Evolutionary conservation across 2,113 vertebrate species (phyloP).

Genomic region (Eulemur rufifrons): DNA sequence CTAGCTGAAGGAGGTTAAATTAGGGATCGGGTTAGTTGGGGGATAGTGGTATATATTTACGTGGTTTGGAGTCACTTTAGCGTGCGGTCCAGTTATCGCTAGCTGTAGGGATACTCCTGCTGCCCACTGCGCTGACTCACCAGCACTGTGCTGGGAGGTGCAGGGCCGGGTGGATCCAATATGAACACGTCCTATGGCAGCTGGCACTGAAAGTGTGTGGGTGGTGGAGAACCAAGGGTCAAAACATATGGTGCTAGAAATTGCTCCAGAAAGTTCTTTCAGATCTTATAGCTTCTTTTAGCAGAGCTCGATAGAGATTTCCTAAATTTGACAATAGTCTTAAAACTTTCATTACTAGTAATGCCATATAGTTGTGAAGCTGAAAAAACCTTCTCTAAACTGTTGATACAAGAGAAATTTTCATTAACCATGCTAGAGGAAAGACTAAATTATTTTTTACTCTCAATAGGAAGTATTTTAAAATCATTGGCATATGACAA

Average conservation of each 20-base stretch:
- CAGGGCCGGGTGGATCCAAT: not conserved
- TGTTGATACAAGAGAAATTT: not conserved
- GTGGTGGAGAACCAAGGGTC: not conserved
- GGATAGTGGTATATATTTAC: not conserved
- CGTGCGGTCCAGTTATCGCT: not conserved
- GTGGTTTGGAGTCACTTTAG: not conserved
- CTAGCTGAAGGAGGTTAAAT: not conserved
- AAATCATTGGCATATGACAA: not conserved
- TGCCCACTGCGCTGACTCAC: not conserved
- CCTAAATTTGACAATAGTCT: not conserved
- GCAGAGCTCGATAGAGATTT: not conserved
- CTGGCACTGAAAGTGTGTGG: not conserved
- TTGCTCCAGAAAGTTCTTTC: not conserved
- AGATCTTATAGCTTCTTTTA: not conserved
- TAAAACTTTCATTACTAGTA: not conserved
- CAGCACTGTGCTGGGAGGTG: not conserved
- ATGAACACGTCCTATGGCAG: fast-evolving
- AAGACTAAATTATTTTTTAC: not conserved
- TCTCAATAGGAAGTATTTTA: not conserved
- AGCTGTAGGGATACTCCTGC: not conserved
- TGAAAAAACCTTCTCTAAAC: not conserved
- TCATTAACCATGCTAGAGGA: not conserved
- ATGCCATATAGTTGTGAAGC: not conserved
- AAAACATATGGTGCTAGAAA: not conserved
- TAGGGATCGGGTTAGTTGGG: not conserved